These are phyloP conservation scores for Orchesella cincta DNA, from an alignment of 1,140 invertebrate species.

Conservation along the genomic window DNA sequence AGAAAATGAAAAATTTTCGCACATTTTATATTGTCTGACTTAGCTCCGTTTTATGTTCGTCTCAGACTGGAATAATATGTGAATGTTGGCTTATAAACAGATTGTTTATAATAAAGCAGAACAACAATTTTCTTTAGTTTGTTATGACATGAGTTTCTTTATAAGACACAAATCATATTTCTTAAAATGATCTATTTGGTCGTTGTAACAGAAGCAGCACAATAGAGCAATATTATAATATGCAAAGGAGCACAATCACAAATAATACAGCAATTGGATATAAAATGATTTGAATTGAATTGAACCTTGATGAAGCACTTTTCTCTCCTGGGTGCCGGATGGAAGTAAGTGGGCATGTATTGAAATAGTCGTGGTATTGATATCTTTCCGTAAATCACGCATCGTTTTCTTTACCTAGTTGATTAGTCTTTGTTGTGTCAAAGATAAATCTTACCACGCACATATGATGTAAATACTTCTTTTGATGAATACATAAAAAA, in stretches of 20 bases:
- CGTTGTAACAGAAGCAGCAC: not conserved
- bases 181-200: not conserved
- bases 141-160: not conserved
- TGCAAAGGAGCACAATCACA: no score
- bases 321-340: slow-evolving; percentile 1
- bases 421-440: no score
- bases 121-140: no score
- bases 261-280: not conserved
- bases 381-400: not conserved
- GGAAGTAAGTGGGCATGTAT: no score
- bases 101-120: no score
- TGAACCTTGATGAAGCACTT: slow-evolving; percentile 3
- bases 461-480: not conserved
- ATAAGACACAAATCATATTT: not conserved
- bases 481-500: not conserved
- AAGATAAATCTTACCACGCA: not conserved
- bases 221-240: no score
- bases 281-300: not conserved
- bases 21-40: no score
- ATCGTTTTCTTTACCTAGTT: no score
- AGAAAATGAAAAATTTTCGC: no score
- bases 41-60: no score
- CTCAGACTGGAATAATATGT: no score
- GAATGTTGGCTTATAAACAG: no score
- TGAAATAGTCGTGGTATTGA: not conserved